Base-by-base conservation (phyloP, 2,113 vertebrate genomes). In the Chelonoidis abingdonii region DNA sequence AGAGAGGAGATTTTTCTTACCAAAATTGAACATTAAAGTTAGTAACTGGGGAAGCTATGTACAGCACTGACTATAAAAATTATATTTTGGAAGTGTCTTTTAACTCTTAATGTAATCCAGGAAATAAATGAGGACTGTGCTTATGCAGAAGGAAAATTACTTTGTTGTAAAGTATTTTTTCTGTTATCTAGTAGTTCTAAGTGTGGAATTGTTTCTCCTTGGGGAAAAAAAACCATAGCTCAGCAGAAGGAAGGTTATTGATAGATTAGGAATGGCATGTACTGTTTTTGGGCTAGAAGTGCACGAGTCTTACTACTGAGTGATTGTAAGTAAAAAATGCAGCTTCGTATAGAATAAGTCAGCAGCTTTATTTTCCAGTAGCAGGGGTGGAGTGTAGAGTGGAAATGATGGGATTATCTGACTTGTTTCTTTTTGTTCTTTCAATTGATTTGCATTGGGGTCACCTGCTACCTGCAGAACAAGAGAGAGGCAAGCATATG, bases 211-310 rank as follows among this genome's bases (percentile, higher is more conserved):
- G n/a, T 78, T 95, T 90, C 62, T 78, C 84, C 69, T 12, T 9
- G 86, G 25, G 54, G 24, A 27, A n/a, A 57, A 59, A 89, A 50
- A 16, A 49, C 49, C 38, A 90, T 88, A 41, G 41, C 88, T 82
- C 80, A 41, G 91, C 5, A 6, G 38, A 92, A 35, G 88, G 89
- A 72, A 59, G 38, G 31, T 93, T 96, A 95, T 94, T 2, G 79
- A 90, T 97, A 94, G 47, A 89, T 93, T 76, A 75, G 83, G 91
- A 86, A 21, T 84, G 97, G 57, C 91, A 96, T 87, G 11, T 21
- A 12, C 84, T 96, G 80, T 91, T 57, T 3, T 14, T 8, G 92
- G 80, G 19, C 41, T 52, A 54, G 86, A 47, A 84, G 85, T 17
- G 85, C 84, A 17, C 22, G 57, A 10, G 2, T 81, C 85, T 35